phyloP scores from a whole-genome alignment of 2,888 invertebrate genomes.

The Axea sp. region DNA sequence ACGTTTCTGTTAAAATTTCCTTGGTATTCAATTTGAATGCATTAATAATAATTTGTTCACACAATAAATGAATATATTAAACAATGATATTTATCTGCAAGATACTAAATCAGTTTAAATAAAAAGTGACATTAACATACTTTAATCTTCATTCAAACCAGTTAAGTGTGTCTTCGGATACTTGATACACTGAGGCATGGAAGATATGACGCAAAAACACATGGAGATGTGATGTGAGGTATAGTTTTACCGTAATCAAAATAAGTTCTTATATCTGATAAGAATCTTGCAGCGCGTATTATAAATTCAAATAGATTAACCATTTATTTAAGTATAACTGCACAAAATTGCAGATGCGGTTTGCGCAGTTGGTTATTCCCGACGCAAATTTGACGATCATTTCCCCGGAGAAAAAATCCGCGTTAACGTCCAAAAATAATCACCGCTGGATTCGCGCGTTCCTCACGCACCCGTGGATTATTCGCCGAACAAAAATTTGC shows the following conservation, averaged over 20 bases:
- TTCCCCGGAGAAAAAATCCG: too few species aligned
- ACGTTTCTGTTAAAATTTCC: too few species aligned
- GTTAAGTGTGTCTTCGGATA: conserved; percentile 59
- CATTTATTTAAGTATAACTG: conserved; percentile 41
- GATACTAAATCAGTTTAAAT: conserved; percentile 56
- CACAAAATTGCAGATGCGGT: conserved; percentile 9
- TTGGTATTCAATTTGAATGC: too few species aligned
- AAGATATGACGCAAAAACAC: conserved; percentile 54
- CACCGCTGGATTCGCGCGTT: too few species aligned
- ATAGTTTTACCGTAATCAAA: conserved; percentile 61
- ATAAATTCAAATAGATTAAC: conserved; percentile 57
- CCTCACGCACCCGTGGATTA: too few species aligned
- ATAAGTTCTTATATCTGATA: conserved; percentile 57
- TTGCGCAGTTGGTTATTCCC: too few species aligned
- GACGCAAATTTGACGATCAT: too few species aligned
- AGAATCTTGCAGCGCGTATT: conserved; percentile 42
- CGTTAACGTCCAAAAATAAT: too few species aligned
- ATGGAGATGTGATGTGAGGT: conserved; percentile 55
- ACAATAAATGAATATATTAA: conserved; percentile 50
- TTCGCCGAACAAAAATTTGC: too few species aligned
- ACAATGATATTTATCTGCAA: conserved; percentile 40
- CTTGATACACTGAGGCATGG: conserved; percentile 58
- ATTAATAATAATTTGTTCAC: conserved; percentile 13
- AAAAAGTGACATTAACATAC: conserved; percentile 58
- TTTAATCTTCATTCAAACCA: conserved; percentile 59